Evolutionary conservation across 2,113 vertebrate genomes (phyloP), one percentile per base, ranked within the genome.

Genomic region (Apteryx mantelli): DNA sequence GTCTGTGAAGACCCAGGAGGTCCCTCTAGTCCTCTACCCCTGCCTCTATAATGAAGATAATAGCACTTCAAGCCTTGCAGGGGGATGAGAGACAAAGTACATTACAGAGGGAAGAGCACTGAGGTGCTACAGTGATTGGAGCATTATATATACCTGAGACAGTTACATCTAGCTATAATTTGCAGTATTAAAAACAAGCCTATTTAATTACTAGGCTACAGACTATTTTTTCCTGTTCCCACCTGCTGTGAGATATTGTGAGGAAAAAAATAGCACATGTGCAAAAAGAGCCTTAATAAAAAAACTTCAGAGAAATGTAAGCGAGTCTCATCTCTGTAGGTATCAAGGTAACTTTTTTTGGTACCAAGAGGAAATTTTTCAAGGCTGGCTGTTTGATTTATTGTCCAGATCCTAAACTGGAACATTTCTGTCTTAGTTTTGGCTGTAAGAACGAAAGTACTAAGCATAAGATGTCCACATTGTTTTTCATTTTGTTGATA

Each of bases 121-220:
- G 34, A 71, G 88, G 34, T 64, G 85, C 1, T 5, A 15, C 82
- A 70, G 75, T 1, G 82, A 92, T 9, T 52, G 93, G 68, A 88
- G 73, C 38, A 12, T 90, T 38, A 42, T 75, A 38, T 75, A 86
- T 75, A 94, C 82, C 96, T 44, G 80, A 86, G 88, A 84, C 81
- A 36, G 82, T 26, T 82, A 42, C 79, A 88, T 28, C 60, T 65
- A 38, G 4, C 90, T 93, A 76, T 46, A 66, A 94, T 93, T 91
- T 77, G 55, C 8, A 8, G 46, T 11, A 10, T 93, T 94, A 53
- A 92, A 94, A 70, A 5, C 81, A 73, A 92, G 17, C 42, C 92
- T 61, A 28, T 77, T 82, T 97, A 95, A 97, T 97, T 96, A 82
- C 46, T 69, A 84, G 88, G 83, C 92, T 97, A 60, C 65, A 91